Conservation (phyloP, 1,140 invertebrate species). For the Branchinecta lynchi region DNA sequence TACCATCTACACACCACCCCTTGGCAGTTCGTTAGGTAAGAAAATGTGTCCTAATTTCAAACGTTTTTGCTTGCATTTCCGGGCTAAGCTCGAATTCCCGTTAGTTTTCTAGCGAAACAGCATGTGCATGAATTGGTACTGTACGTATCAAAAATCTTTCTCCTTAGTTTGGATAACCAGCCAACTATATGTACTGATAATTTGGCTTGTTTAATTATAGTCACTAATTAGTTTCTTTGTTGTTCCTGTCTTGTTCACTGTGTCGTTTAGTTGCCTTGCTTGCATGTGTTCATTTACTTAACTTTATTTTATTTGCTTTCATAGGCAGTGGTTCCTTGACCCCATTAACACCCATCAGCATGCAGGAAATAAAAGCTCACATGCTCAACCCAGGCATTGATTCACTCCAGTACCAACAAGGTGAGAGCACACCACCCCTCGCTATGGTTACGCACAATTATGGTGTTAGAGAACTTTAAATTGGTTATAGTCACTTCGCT, state of each 20-base stretch:
- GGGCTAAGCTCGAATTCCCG: neutral
- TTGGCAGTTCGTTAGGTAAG: slow-evolving; percentile 54
- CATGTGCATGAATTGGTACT: slow-evolving; percentile 9
- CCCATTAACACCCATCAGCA: slow-evolving; percentile 54
- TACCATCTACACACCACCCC: slow-evolving; percentile 57
- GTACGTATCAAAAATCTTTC: too few species aligned
- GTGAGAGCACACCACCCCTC: slow-evolving; percentile 19
- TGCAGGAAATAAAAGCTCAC: slow-evolving; percentile 55
- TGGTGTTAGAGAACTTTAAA: too few species aligned
- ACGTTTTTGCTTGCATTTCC: too few species aligned
- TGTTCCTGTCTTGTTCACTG: too few species aligned
- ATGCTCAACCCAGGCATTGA: slow-evolving; percentile 37
- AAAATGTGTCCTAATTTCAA: slow-evolving; percentile 14
- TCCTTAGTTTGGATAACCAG: neutral
- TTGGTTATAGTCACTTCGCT: too few species aligned
- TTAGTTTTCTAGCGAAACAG: slow-evolving; percentile 15
- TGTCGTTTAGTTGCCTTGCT: too few species aligned
- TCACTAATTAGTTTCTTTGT: too few species aligned
- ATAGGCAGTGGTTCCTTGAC: slow-evolving; percentile 44
- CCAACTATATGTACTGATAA: too few species aligned
- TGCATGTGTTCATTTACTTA: neutral
- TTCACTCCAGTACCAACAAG: slow-evolving; percentile 45
- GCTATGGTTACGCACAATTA: too few species aligned
- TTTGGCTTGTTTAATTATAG: too few species aligned
- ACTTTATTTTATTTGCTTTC: slow-evolving; percentile 16